Conservation (phyloP, 2,888 invertebrate genomes). For the Tuberolachnus salignus region DNA sequence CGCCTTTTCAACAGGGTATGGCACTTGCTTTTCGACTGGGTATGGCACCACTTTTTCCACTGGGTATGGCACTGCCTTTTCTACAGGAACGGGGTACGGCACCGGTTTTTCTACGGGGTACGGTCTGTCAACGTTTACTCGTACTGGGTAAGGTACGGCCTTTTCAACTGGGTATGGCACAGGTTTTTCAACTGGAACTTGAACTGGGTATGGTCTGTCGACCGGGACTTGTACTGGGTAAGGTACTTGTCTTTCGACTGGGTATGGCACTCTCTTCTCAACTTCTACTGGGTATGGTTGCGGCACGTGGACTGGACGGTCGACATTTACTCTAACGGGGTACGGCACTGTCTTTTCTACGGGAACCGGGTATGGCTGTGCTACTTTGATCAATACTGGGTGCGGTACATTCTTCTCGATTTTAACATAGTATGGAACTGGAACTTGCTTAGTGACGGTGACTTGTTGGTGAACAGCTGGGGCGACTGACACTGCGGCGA, state of each 20-base stretch:
- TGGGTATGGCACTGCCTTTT: conserved; percentile 76
- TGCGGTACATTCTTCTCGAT: conserved; percentile 69
- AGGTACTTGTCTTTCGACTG: conserved; percentile 64
- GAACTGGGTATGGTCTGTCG: conserved; percentile 69
- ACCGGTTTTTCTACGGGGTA: conserved; percentile 78
- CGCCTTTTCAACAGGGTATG: conserved; percentile 71
- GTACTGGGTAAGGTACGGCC: conserved; percentile 70
- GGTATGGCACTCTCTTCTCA: conserved; percentile 60
- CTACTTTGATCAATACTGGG: conserved; percentile 70
- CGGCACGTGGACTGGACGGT: conserved; percentile 59
- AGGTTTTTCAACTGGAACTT: conserved; percentile 66
- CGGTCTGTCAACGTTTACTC: conserved; percentile 70
- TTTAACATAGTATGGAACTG: conserved; percentile 74
- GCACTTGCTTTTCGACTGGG: conserved; percentile 70
- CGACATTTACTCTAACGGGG: conserved; percentile 72
- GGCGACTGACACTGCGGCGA: conserved; percentile 59
- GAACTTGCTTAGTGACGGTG: conserved; percentile 74
- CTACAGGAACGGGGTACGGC: conserved; percentile 77
- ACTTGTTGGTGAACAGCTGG: conserved; percentile 68
- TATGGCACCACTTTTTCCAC: conserved; percentile 73
- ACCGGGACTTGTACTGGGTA: conserved; percentile 65
- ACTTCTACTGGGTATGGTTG: conserved; percentile 60
- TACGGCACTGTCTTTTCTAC: conserved; percentile 66
- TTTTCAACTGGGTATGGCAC: conserved; percentile 70
- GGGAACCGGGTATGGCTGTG: conserved; percentile 68